Base-by-base conservation (phyloP, 2,113 vertebrate genomes). In the Catharus bicknelli region DNA sequence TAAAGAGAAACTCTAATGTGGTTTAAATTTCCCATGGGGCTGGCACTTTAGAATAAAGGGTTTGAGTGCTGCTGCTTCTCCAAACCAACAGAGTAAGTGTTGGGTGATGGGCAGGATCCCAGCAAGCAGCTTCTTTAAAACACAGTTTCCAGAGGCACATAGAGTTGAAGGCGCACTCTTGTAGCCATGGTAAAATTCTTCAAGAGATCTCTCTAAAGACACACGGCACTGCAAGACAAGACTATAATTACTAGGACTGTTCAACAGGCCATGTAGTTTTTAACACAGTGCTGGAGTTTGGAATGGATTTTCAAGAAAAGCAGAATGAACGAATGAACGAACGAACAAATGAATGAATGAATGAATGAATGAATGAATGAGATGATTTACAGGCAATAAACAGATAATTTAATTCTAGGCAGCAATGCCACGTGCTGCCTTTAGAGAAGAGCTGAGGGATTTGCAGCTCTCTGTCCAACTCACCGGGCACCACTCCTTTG, bases 401-500 rank as follows among this genome's bases (percentile, higher is more conserved):
- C 3, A 75, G 63, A 57, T 47, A 7, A 23, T 72, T 90, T 67
- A 36, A 70, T 51, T 80, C 27, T 27, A 22, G 72, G 42, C 36
- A 81, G 57, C 36, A 74, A 80, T 32, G 57, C 29, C 58, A 32
- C 0, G 0, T 58, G 64, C 51, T 58, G 61, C 66, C 47, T 68
- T 62, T 40, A 42, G 70, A 67, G 50, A 76, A 75, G n/a, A 70
- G n/a, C 3, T 1, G 32, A 5, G 9, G 34, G 54, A 9, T 38
- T 42, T 43, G 40, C 1, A 2, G 34, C 27, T 42, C 43, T 42
- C 38, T 42, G 43, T 40, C 36, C 22, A 50, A 95, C 97, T 98
- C 97, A 99, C 99, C 99, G 0, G 98, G 94, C 43, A 99, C 95
- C 83, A 99, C 97, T 25, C 98, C 98, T 50, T 98, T 99, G 87